Evolutionary conservation across 2,888 invertebrate species (phyloP).

Genomic region (Lasiommata megera): DNA sequence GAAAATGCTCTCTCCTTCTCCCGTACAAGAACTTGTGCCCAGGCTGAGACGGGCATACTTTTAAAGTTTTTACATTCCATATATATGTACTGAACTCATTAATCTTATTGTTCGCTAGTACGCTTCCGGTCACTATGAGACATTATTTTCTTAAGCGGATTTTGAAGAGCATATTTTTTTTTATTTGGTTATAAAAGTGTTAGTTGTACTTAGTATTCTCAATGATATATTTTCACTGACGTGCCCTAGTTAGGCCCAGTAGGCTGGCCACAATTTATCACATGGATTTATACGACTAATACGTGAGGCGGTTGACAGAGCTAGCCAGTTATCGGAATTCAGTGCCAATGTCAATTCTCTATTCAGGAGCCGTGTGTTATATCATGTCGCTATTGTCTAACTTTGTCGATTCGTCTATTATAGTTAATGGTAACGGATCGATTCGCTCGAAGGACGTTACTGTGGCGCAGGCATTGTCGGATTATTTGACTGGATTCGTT

Average conservation of each 20-base stretch:
- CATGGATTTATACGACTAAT: no score
- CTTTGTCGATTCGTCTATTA: slow-evolving; percentile 29
- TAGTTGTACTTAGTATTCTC: no score
- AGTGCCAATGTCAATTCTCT: neutral
- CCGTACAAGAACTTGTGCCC: no score
- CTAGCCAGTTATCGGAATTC: slow-evolving; percentile 4
- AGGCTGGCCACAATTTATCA: neutral
- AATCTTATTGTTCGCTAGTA: neutral
- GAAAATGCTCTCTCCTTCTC: no score
- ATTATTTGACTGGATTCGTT: slow-evolving; percentile 4
- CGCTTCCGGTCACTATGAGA: neutral
- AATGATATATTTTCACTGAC: neutral
- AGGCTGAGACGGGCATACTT: no score
- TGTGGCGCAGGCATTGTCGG: slow-evolving; percentile 30
- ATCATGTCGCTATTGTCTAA: slow-evolving; percentile 23
- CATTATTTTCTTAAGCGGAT: no score
- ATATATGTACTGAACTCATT: no score
- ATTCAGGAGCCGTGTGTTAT: slow-evolving; percentile 21
- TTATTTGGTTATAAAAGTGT: no score
- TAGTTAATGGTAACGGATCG: slow-evolving; percentile 37
- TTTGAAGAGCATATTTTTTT: no score
- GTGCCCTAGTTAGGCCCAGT: neutral
- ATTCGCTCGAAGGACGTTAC: slow-evolving; percentile 37
- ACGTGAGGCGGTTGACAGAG: slow-evolving; percentile 8
- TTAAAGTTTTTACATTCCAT: no score